phyloP scores from a whole-genome alignment of 2,113 vertebrate genomes.

The Equus quagga region DNA sequence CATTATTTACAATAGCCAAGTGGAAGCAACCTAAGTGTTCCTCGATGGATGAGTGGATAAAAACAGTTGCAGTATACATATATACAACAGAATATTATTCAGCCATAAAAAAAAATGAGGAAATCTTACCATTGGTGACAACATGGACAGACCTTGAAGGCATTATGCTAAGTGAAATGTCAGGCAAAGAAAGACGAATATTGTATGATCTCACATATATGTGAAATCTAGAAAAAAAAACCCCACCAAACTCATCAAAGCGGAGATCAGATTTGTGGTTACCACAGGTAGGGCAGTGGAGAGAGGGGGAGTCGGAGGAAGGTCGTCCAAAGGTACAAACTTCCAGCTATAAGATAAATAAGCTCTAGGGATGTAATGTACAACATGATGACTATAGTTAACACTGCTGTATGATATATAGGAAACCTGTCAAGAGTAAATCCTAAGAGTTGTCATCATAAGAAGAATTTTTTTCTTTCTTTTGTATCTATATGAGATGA shows the following conservation, averaged over 20 bases:
- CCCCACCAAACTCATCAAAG: not conserved
- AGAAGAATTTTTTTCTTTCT: not conserved
- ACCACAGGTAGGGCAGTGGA: not conserved
- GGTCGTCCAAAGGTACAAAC: not conserved
- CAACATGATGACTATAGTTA: not conserved
- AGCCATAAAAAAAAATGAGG: not conserved
- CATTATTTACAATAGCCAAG: not conserved
- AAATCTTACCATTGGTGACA: not conserved
- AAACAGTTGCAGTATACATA: not conserved
- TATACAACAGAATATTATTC: too few species aligned
- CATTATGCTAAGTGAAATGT: not conserved
- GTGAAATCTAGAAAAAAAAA: not conserved
- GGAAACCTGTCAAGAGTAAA: not conserved
- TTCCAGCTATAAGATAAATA: not conserved
- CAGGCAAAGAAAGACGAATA: not conserved
- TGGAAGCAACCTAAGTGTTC: not conserved
- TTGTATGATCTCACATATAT: not conserved
- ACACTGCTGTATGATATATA: not conserved
- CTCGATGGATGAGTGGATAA: not conserved
- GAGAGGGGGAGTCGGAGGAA: not conserved
- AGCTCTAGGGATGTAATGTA: not conserved
- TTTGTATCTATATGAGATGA: not conserved
- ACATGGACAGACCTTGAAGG: not conserved
- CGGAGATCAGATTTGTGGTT: not conserved
- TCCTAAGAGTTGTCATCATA: not conserved